phyloP scores from a whole-genome alignment of 2,797 vertebrate genomes.

The Liasis olivaceus region DNA sequence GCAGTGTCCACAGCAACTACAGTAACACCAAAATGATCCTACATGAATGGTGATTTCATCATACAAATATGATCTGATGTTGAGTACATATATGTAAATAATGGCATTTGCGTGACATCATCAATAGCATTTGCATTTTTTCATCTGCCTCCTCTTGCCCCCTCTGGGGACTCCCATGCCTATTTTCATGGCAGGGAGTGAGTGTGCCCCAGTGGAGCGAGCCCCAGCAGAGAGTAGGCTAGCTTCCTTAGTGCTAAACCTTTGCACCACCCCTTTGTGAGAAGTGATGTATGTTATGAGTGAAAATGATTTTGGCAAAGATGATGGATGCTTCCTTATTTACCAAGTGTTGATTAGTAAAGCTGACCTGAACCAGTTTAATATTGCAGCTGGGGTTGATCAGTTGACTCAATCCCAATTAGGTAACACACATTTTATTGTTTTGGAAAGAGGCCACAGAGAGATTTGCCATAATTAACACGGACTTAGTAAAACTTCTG shows the following conservation, averaged over 20 bases:
- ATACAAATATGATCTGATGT: no score
- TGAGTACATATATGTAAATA: no score
- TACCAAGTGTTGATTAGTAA: rapidly evolving
- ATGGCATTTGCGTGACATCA: no score
- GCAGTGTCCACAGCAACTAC: no score
- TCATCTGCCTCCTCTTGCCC: no score
- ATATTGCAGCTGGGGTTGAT: constrained; percentile 34
- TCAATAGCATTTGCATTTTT: no score
- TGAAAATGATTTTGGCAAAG: not conserved
- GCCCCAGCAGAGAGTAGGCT: not conserved
- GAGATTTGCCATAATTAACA: constrained; percentile 54
- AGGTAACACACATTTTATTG: constrained; percentile 29
- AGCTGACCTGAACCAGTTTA: constrained; percentile 17
- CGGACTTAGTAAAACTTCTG: constrained; percentile 38
- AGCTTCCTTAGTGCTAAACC: not conserved
- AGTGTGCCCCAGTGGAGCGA: not conserved
- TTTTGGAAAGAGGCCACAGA: constrained; percentile 34
- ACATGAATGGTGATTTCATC: no score
- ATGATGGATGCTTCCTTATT: not conserved
- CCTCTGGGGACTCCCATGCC: no score
- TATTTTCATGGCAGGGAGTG: no score
- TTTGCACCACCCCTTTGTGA: not conserved
- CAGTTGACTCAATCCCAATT: constrained; percentile 42
- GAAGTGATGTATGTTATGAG: not conserved
- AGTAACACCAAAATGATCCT: no score